A percentile compares a stretch with the other conserved stretches of the same genome.
These are phyloP conservation scores for Oreotragus oreotragus DNA, from an alignment of 2,113 vertebrate species.

Conservation along the genomic window DNA sequence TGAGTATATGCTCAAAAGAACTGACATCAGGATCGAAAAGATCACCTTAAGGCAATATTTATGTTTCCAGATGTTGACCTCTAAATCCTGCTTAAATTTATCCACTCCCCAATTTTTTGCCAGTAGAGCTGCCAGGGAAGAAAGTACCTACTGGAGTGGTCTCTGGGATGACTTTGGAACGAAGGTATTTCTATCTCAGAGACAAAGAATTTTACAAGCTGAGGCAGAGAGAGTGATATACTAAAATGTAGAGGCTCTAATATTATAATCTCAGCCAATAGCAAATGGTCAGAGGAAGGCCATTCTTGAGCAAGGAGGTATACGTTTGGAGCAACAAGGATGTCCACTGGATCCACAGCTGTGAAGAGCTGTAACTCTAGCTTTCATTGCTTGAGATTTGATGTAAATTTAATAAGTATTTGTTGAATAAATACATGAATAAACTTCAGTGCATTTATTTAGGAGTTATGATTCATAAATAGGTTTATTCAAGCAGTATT, in stretches of 20 bases:
- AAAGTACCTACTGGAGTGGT: conserved; percentile 38
- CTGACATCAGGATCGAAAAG: background rate
- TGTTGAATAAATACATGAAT: background rate
- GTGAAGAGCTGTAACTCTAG: background rate
- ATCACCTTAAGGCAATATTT: conserved; percentile 26
- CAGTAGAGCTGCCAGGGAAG: background rate
- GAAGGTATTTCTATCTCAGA: conserved; percentile 63
- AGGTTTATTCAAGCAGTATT: background rate
- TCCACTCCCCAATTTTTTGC: conserved; percentile 1
- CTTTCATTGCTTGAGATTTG: background rate
- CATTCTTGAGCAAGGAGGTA: conserved; percentile 68
- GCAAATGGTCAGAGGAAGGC: conserved; percentile 71
- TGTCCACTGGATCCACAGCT: background rate
- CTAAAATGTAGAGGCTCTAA: background rate
- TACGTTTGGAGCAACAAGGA: background rate
- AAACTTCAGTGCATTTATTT: background rate
- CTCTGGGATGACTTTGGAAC: conserved; percentile 60
- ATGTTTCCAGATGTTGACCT: background rate
- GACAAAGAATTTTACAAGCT: conserved; percentile 62
- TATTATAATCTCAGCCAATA: background rate
- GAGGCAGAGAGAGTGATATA: background rate
- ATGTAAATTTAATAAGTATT: background rate
- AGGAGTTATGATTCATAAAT: background rate
- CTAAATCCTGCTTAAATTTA: background rate
- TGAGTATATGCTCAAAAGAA: background rate